Evolutionary conservation across 2,888 invertebrate species (phyloP).

Genomic region (Endomychus coccineus): DNA sequence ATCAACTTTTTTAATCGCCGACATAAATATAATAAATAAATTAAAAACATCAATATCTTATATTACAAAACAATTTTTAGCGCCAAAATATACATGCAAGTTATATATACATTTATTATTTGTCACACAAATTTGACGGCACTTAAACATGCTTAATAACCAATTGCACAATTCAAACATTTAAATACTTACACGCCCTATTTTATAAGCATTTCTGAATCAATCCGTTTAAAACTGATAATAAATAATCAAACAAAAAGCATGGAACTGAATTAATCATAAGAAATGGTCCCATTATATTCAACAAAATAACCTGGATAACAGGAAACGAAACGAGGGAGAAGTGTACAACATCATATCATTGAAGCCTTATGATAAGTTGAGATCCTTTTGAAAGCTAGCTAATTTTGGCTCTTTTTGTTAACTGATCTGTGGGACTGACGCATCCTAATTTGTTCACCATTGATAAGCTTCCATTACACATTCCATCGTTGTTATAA

Average conservation of each 20-base stretch:
- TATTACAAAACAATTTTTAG: conserved; percentile 15
- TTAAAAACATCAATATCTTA: neutral
- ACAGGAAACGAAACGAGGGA: conserved; percentile 7
- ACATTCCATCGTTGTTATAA: conserved; percentile 34
- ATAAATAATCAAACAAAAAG: conserved; percentile 10
- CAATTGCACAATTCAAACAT: conserved; percentile 34
- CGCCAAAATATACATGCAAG: conserved; percentile 28
- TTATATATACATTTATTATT: conserved; percentile 36
- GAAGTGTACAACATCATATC: conserved; percentile 10
- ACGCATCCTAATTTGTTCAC: conserved; percentile 36
- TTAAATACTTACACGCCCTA: conserved; percentile 16
- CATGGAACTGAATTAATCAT: conserved; percentile 14
- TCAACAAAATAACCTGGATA: conserved; percentile 6
- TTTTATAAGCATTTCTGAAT: neutral
- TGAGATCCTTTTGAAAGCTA: conserved; percentile 34
- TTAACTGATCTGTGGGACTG: conserved; percentile 38
- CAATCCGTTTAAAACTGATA: neutral
- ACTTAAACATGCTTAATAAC: conserved; percentile 33
- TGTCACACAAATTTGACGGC: conserved; percentile 39
- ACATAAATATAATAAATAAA: neutral
- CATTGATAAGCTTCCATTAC: conserved; percentile 27
- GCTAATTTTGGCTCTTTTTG: conserved; percentile 44
- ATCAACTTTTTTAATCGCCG: no score
- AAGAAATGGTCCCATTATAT: conserved; percentile 19
- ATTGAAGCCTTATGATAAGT: conserved; percentile 8